Base-by-base conservation (phyloP, 2,113 vertebrate genomes). In the Vidua chalybeata region DNA sequence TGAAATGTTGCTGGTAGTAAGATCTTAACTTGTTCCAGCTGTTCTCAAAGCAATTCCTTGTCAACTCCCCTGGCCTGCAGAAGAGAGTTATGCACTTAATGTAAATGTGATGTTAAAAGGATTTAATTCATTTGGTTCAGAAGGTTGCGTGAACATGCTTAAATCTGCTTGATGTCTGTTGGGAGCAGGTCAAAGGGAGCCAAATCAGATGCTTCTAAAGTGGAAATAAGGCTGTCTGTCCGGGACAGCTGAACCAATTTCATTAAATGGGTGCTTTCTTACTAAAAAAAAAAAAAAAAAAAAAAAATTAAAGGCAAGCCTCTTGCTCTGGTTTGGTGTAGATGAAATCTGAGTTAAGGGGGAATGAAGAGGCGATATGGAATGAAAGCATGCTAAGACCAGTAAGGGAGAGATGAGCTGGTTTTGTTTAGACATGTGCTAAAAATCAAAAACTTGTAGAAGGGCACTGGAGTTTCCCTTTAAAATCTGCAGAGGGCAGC, bases 401-500 rank as follows among this genome's bases (percentile, higher is more conserved):
- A 61, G 24, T 63, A 27, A 74, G 33, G 39, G 46, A 55, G 82
- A 77, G 49, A 51, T 64, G 48, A 77, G 24, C 14, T 64, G 6
- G 30, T 33, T 75, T 79, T 76, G 19, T 74, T 95, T 41, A 31
- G 0, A 22, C 11, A 1, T 31, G 39, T 13, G 49, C 80, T 89
- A 31, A 21, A 62, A 84, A 28, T 30, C 6, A 6, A 18, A 8
- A 15, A 0, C 9, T 49, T 19, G 33, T 8, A 4, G 22, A 35
- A 35, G 13, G 23, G 15, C 11, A 3, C 22, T 31, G 3, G 45
- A 43, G 37, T 58, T 95, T 82, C 12, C 45, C 4, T 5, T 23
- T 28, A 51, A 31, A 24, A 49, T 73, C 97, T 94, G 63, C 41
- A 94, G 97, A 90, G 96, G 93, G 96, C 95, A 96, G 81, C 88